Conservation (phyloP, 2,113 vertebrate genomes). For the Lepisosteus osseus region DNA sequence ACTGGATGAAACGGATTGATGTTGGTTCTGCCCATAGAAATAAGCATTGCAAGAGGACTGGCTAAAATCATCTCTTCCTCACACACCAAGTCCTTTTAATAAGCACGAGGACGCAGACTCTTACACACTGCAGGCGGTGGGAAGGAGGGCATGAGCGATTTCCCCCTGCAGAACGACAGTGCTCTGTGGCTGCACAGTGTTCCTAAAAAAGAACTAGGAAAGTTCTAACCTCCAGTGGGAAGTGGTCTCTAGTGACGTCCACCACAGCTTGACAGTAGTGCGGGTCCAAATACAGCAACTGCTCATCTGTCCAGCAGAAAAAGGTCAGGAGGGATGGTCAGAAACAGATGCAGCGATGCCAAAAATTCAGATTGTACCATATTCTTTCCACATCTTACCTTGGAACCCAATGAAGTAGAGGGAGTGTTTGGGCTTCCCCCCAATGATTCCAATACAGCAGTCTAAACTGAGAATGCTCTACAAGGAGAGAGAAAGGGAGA, state of each 20-base stretch:
- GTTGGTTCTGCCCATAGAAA: no score
- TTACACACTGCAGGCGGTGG: no score
- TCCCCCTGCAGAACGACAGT: no score
- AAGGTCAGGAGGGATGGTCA: neutral
- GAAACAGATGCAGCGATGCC: neutral
- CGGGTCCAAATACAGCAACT: constrained; percentile 86
- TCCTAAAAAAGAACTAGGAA: neutral
- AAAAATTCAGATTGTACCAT: constrained; percentile 9
- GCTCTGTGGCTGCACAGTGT: neutral
- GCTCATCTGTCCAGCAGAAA: constrained; percentile 70
- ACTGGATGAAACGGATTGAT: no score
- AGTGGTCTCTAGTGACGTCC: constrained; percentile 71
- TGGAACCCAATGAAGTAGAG: constrained; percentile 88
- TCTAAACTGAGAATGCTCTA: constrained; percentile 82
- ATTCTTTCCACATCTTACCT: constrained; percentile 57
- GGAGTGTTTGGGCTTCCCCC: constrained; percentile 86
- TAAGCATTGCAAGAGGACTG: no score
- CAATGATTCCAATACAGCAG: constrained; percentile 87
- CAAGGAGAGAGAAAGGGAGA: constrained; percentile 11
- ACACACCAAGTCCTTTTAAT: no score
- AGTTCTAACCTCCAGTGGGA: constrained; percentile 73
- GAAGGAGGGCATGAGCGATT: no score
- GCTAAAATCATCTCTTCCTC: no score
- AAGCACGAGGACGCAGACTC: no score
- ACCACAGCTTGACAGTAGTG: constrained; percentile 87